Base-by-base conservation (phyloP, 2,888 invertebrate species). In the Ornithoptera alexandrae region DNA sequence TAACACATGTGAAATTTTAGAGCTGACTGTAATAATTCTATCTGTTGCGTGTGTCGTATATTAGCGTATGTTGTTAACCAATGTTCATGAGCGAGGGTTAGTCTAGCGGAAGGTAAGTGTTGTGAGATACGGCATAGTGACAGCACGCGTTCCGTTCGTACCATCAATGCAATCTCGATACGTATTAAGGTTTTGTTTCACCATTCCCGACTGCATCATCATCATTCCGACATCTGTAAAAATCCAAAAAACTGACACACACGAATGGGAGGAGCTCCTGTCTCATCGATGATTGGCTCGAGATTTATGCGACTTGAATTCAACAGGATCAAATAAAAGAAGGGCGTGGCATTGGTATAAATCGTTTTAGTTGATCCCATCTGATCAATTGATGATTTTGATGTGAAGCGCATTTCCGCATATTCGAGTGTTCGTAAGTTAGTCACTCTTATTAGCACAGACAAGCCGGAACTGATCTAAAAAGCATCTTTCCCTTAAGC, bases 181-280 rank as follows among this genome's bases (percentile, higher is more conserved):
- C 90, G 94, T 94, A 95, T 95, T 96, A 93, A 95, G 93, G 93
- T 95, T 95, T 94, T 97, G 96, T 95, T 97, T 97, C 95, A 97
- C 97, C 97, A 97, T 97, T 94, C 97, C 97, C 92, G 97, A 95
- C 96, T 97, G 97, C 97, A 97, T 97, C 97, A 97, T 97, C 95
- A 97, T 97, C 97, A 97, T 97, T 94, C 97, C 97, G 93, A 97
- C 97, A 97, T 97, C 97, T 97, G 97, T 86, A 96, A 96, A 95
- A 95, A 95, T 93, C 93, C 93, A 93, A 93, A 93, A 30, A 90
- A 86, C 92, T 92, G 92, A 92, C 91, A 90, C 86, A 88, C 82
- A 88, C 85, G 89, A 83, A 87, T 81, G 86, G 81, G 12, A 15
- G 46, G 46, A 15, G 84, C 86, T 84, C 84, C 83, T 81, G 80